Evolutionary conservation across 2,797 vertebrate genomes (phyloP), one percentile per base, ranked within the genome.

Genomic region (Lithobates pipiens): DNA sequence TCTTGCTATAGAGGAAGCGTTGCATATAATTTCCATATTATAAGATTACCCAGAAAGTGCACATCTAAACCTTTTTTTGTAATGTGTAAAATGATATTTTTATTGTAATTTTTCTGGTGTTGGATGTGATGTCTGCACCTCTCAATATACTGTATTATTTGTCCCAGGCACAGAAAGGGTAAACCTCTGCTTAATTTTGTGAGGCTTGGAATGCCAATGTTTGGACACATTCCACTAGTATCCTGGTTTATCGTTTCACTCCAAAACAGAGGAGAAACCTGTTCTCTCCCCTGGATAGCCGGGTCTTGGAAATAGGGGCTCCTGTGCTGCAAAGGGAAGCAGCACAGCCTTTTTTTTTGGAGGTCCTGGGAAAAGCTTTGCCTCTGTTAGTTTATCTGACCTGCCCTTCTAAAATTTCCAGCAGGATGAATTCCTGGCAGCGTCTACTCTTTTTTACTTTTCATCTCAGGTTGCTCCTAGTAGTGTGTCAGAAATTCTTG

Each of bases 281-380:
- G 84, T 57, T 85, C 44, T 85, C 42, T 85, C 23, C 44, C 67
- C 81, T 54, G 34, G 72, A 42, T 6, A 5, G 34, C 29, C 50
- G 16, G 79, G 57, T 70, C 23, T 32, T 73, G 68, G 84, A 61
- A 70, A 10, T 15, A 3, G 84, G 71, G 67, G 71, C 34, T 81
- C 44, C 72, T 86, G 65, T 71, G 34, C 16, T 71, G 34, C 10
- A 39, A 70, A 34, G 75, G 85, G 80, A 77, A 75, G 80, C 88
- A 75, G 80, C 88, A 85, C 84, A 86, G 76, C 3, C 5, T 7
- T 36, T 36, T 57, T 86, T 73, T 89, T 75, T 89, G 85, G 91
- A 90, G 93, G 93, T 95, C 94, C 89, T 94, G 94, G 91, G 94
- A 96, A 39, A 96, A 93, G 89, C 89, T 57, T 89, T 88, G 82